Percentiles rank a stretch among this genome's conserved stretches.
These are phyloP conservation scores for Esperia sulphurella DNA, from an alignment of 2,888 invertebrate species.

Conservation along the genomic window DNA sequence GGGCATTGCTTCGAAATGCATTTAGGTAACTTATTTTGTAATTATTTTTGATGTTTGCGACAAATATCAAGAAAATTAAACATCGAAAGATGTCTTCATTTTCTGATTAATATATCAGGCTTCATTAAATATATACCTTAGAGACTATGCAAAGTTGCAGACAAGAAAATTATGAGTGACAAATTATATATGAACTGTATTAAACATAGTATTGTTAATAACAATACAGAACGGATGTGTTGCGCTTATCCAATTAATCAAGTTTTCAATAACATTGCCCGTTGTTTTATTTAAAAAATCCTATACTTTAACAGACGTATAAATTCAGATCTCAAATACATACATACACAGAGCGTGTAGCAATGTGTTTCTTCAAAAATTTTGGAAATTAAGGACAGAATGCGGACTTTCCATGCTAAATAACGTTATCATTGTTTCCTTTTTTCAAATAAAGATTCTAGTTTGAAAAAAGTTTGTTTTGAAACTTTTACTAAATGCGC, in stretches of 20 bases:
- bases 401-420: no score
- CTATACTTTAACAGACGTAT: not conserved
- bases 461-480: no score
- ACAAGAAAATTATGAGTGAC: conserved; percentile 7
- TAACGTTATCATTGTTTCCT: no score
- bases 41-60: conserved; percentile 18
- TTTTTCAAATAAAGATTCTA: no score
- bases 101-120: not conserved
- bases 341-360: no score
- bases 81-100: not conserved
- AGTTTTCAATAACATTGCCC: conserved; percentile 60
- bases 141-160: not conserved
- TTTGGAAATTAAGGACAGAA: no score
- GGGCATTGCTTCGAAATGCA: conserved; percentile 40
- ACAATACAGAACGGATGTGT: conserved; percentile 46
- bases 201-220: conserved; percentile 9
- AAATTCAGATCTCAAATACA: no score
- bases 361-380: no score
- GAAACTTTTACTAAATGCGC: no score
- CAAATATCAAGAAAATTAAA: conserved; percentile 18
- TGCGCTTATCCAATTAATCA: conserved; percentile 75
- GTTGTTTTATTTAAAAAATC: conserved; percentile 55
- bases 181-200: conserved; percentile 10
- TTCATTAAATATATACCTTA: not conserved
- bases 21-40: conserved; percentile 19